Percentiles rank a stretch among this genome's conserved stretches.
These are phyloP conservation scores for Leucophenga maculata DNA, from an alignment of 2,888 invertebrate genomes.

Conservation along the genomic window DNA sequence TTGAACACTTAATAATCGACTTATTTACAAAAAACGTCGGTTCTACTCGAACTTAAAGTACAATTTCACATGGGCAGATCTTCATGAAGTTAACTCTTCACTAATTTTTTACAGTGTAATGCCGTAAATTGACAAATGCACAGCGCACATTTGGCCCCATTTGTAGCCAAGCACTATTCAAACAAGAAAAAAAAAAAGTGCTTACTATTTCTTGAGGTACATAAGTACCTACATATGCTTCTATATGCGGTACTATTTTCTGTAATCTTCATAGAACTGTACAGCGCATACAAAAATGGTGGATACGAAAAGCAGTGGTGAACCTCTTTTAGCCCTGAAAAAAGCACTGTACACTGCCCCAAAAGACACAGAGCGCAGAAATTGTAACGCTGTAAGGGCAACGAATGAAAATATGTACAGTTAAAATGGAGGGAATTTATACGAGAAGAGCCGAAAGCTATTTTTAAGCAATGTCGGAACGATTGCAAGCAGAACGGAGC, in stretches of 20 bases:
- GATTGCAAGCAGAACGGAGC: background rate
- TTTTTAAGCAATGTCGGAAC: background rate
- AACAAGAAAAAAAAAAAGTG: background rate
- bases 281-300: conserved; percentile 63
- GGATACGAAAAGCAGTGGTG: conserved; percentile 35
- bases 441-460: background rate
- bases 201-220: background rate
- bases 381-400: conserved; percentile 59
- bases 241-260: conserved; percentile 45
- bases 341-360: background rate
- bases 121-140: too few relatives aligned
- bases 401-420: conserved; percentile 20
- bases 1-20: too few relatives aligned
- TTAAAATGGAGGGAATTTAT: too few relatives aligned
- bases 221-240: too few relatives aligned
- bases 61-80: too few relatives aligned
- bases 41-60: too few relatives aligned
- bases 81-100: too few relatives aligned
- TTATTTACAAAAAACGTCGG: too few relatives aligned
- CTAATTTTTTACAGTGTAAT: too few relatives aligned
- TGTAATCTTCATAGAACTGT: conserved; percentile 64
- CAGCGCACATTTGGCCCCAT: too few relatives aligned
- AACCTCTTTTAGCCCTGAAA: background rate
- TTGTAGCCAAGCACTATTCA: too few relatives aligned
- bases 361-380: background rate